These are phyloP conservation scores for Oligia fasciuncula DNA, from an alignment of 2,888 invertebrate genomes.

Conservation along the genomic window DNA sequence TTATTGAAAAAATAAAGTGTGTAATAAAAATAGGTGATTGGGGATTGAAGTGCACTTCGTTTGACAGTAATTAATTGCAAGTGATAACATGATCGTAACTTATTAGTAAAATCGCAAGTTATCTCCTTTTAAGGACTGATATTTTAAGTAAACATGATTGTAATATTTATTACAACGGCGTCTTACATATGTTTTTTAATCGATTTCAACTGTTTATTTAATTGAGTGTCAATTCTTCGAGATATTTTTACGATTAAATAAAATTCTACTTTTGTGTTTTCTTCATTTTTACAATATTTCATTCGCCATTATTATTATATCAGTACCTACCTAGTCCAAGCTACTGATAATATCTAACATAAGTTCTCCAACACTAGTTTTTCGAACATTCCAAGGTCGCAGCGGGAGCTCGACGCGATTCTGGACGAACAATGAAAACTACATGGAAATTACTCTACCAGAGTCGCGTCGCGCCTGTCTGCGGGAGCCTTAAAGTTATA, in stretches of 20 bases:
- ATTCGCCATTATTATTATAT: neutral
- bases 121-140: constrained; percentile 23
- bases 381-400: too few relatives aligned
- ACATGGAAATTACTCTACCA: too few relatives aligned
- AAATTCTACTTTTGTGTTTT: neutral
- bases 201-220: constrained; percentile 12
- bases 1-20: constrained; percentile 54
- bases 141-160: constrained; percentile 17
- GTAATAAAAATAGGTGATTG: constrained; percentile 59
- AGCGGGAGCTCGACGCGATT: too few relatives aligned
- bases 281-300: neutral
- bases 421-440: too few relatives aligned
- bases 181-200: constrained; percentile 3
- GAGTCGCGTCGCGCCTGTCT: too few relatives aligned
- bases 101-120: constrained; percentile 26
- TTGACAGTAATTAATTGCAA: constrained; percentile 60
- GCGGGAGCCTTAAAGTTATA: neutral
- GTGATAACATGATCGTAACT: constrained; percentile 35
- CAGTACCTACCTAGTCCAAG: neutral
- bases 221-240: constrained; percentile 9
- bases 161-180: constrained; percentile 19
- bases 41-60: constrained; percentile 37
- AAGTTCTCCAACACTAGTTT: neutral
- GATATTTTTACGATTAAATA: neutral
- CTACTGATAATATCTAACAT: too few relatives aligned